Evolutionary conservation across 2,113 vertebrate genomes (phyloP).

Genomic region (Apteryx owenii): DNA sequence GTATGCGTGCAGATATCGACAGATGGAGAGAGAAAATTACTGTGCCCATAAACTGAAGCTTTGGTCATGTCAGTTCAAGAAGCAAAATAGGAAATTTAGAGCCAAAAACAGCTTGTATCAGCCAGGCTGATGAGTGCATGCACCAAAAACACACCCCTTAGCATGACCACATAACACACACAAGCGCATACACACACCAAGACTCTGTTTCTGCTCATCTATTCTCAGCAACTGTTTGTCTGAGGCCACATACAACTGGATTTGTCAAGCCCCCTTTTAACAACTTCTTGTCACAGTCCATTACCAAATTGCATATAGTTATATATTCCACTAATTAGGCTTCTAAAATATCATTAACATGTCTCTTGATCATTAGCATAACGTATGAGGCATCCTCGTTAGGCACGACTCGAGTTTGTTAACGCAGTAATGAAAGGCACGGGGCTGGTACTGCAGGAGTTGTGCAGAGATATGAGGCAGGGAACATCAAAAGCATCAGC

Average conservation of each 20-base stretch:
- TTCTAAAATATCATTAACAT: slow-evolving; percentile 99
- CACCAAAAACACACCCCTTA: slow-evolving; percentile 34
- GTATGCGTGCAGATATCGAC: not conserved
- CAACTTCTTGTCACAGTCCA: slow-evolving; percentile 95
- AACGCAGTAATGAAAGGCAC: slow-evolving; percentile 87
- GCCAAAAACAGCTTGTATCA: slow-evolving; percentile 59
- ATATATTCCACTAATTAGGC: slow-evolving; percentile 99
- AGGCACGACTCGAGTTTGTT: slow-evolving; percentile 91
- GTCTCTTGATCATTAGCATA: slow-evolving; percentile 99
- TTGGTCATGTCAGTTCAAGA: slow-evolving; percentile 52
- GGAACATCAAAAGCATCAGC: slow-evolving; percentile 41
- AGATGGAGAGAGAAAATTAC: slow-evolving; percentile 59
- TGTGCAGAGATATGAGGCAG: slow-evolving; percentile 50
- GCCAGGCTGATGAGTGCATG: slow-evolving; percentile 1
- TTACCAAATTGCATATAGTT: slow-evolving; percentile 97
- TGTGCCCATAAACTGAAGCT: slow-evolving; percentile 42
- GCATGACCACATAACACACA: not conserved
- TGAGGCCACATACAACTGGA: slow-evolving; percentile 81
- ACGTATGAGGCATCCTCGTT: slow-evolving; percentile 95
- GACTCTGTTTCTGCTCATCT: slow-evolving; percentile 55
- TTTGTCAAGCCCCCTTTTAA: slow-evolving; percentile 86
- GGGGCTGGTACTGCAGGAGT: slow-evolving; percentile 62
- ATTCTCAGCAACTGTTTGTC: slow-evolving; percentile 77
- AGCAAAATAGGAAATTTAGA: slow-evolving; percentile 58
- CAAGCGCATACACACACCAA: not conserved